Conservation (phyloP, 2,888 invertebrate species). For the Argyresthia albistria region DNA sequence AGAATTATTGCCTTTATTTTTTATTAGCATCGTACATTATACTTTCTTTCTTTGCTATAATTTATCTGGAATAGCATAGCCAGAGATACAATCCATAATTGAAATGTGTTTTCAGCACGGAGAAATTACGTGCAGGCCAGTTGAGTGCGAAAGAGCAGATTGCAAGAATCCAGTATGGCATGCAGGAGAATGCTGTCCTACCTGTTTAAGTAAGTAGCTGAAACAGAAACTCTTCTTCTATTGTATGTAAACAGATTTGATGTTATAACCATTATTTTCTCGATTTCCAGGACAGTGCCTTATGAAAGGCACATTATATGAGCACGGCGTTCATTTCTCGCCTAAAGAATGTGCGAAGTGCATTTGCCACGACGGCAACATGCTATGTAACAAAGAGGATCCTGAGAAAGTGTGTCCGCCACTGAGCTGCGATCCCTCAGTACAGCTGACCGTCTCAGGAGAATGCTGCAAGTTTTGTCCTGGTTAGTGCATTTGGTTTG, state of each 20-base stretch:
- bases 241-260: not conserved
- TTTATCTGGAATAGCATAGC: too few species aligned
- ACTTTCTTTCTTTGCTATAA: too few species aligned
- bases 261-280: not conserved
- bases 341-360: conserved; percentile 86
- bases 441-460: conserved; percentile 86
- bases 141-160: conserved; percentile 82
- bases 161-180: conserved; percentile 87
- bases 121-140: conserved; percentile 85
- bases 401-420: conserved; percentile 83
- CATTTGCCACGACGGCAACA: conserved; percentile 85
- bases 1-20: not conserved
- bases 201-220: conserved; percentile 84
- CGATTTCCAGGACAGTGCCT: conserved; percentile 79
- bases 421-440: conserved; percentile 81
- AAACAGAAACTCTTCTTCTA: too few species aligned
- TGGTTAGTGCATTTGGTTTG: conserved; percentile 60
- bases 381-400: conserved; percentile 82
- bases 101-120: conserved; percentile 76
- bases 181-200: conserved; percentile 88
- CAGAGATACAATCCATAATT: too few species aligned
- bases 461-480: conserved; percentile 94
- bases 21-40: too few species aligned
- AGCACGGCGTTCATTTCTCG: conserved; percentile 83
- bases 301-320: conserved; percentile 77